Evolutionary conservation across 1,140 invertebrate genomes (phyloP).

Genomic region (Drosophila ananassae): DNA sequence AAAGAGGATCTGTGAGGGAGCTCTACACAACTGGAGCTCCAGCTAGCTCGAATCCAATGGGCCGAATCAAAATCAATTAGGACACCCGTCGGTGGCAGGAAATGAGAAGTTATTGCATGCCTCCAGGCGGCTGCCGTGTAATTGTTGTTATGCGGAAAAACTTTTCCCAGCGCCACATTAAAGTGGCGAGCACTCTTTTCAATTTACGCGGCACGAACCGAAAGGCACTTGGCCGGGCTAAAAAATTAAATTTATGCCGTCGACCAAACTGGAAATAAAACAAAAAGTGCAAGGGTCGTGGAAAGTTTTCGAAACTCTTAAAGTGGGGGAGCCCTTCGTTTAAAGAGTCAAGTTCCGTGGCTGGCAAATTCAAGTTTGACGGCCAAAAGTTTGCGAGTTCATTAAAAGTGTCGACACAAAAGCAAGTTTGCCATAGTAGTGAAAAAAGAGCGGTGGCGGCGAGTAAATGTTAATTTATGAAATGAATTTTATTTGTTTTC

Average conservation of each 20-base stretch:
- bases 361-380: conserved; percentile 17
- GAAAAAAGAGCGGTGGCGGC: neutral
- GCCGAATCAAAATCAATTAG: conserved; percentile 66
- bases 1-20: conserved; percentile 3
- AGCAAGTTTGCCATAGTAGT: conserved; percentile 7
- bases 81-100: conserved; percentile 42
- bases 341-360: conserved; percentile 14
- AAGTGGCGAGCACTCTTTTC: conserved; percentile 67
- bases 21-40: neutral
- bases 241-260: conserved; percentile 60
- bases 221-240: conserved; percentile 25
- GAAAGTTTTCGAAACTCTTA: conserved; percentile 50
- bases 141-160: conserved; percentile 31
- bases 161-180: conserved; percentile 47
- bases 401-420: conserved; percentile 36
- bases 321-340: conserved; percentile 42
- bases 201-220: conserved; percentile 61
- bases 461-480: conserved; percentile 48
- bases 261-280: conserved; percentile 44
- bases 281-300: conserved; percentile 22
- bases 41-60: conserved; percentile 16
- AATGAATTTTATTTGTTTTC: conserved; percentile 24
- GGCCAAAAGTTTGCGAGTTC: conserved; percentile 43
- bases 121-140: conserved; percentile 54
- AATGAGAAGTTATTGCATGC: conserved; percentile 74